A percentile compares a stretch with the other conserved stretches of the same genome.
phyloP scores from a whole-genome alignment of 92 coral and sea anemone species.

The Galaxea fascicularis region DNA sequence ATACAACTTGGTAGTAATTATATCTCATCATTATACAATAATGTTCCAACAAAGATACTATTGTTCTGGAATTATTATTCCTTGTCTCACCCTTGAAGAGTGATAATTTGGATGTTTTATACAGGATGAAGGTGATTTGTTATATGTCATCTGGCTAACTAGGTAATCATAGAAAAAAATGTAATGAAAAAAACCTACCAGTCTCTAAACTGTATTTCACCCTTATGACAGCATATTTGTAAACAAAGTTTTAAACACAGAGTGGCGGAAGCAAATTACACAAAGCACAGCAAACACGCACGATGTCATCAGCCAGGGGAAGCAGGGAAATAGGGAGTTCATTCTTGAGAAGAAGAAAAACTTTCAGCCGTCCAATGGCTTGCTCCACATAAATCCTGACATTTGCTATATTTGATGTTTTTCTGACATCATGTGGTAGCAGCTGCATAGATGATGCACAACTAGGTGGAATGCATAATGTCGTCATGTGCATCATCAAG shows the following conservation, averaged over 20 bases:
- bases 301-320: conserved; percentile 52
- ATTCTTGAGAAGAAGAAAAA: conserved; percentile 55
- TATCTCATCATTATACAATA: no score
- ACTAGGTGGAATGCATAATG: conserved; percentile 72
- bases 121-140: no score
- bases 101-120: no score
- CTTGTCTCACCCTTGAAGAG: no score
- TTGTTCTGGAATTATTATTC: no score
- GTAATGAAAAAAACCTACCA: no score
- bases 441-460: conserved; percentile 67
- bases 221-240: no score
- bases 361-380: conserved; percentile 65
- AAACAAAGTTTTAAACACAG: conserved; percentile 28
- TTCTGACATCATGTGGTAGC: conserved; percentile 68
- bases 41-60: no score
- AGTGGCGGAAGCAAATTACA: conserved; percentile 71
- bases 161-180: no score
- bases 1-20: no score
- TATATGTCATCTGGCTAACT: no score
- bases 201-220: no score
- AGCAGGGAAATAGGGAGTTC: conserved; percentile 55
- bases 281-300: conserved; percentile 69
- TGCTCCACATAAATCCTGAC: conserved; percentile 71
- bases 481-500: conserved; percentile 60
- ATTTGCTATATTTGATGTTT: conserved; percentile 77